Conservation (phyloP, 2,888 invertebrate species). For the Theodoxus fluviatilis region DNA sequence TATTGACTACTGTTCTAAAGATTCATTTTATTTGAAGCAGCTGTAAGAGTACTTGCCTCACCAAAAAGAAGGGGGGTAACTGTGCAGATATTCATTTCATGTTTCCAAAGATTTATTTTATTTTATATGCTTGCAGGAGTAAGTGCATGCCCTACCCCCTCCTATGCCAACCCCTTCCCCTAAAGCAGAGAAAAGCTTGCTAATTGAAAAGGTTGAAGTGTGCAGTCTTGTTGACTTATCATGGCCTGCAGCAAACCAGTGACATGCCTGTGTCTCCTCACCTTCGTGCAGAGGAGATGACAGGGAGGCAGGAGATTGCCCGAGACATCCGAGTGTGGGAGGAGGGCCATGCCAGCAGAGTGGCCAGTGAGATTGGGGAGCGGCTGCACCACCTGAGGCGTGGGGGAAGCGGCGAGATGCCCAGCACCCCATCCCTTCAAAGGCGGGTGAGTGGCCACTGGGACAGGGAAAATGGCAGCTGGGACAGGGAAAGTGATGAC, state of each 20-base stretch:
- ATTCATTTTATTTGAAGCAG: too few relatives aligned
- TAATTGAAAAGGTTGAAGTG: not conserved
- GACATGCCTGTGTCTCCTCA: not conserved
- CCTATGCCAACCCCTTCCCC: too few relatives aligned
- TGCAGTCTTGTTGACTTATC: too few relatives aligned
- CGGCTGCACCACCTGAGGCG: constrained; percentile 33
- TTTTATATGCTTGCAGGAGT: too few relatives aligned
- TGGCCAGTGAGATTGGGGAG: constrained; percentile 42
- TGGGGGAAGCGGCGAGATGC: constrained; percentile 19
- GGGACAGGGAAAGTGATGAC: too few relatives aligned
- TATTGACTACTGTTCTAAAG: too few relatives aligned
- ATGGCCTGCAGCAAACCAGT: not conserved
- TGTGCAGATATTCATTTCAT: too few relatives aligned
- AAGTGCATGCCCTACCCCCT: too few relatives aligned
- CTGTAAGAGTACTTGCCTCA: too few relatives aligned
- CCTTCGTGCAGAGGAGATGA: constrained; percentile 26
- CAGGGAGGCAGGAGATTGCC: constrained; percentile 24
- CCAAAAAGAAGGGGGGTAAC: too few relatives aligned
- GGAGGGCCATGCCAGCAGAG: constrained; percentile 36
- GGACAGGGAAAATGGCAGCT: too few relatives aligned
- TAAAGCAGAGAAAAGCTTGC: not conserved
- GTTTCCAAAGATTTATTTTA: too few relatives aligned
- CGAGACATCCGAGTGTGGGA: constrained; percentile 40
- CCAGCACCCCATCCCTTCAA: constrained; percentile 35
- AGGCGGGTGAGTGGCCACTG: constrained; percentile 37